A percentile compares a stretch with the other conserved stretches of the same genome.
Evolutionary conservation across 2,797 vertebrate genomes (phyloP).

Genomic region (Pseudochromis fuscus): DNA sequence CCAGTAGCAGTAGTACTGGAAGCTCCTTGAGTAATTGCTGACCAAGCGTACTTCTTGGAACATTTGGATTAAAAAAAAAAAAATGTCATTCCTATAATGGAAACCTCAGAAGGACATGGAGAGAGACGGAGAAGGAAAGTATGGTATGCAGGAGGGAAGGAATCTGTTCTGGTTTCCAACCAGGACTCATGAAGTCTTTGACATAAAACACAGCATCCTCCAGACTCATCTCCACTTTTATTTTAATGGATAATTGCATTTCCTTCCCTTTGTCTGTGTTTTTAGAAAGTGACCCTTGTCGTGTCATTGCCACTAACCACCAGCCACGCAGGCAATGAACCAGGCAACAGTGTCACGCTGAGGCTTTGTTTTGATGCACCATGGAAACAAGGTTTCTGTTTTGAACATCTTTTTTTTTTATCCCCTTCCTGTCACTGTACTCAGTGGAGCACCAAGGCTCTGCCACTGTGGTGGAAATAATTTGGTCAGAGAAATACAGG

Average conservation of each 20-base stretch:
- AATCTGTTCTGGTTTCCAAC: conserved; percentile 43
- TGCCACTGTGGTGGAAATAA: conserved; percentile 65
- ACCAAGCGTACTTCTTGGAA: conserved; percentile 33
- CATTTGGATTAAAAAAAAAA: background rate
- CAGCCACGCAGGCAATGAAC: conserved; percentile 52
- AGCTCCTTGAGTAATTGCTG: conserved; percentile 37
- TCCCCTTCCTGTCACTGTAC: conserved; percentile 52
- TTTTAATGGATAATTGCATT: conserved; percentile 44
- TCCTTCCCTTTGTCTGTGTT: conserved; percentile 40
- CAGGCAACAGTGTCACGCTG: conserved; percentile 53
- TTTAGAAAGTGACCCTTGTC: conserved; percentile 38
- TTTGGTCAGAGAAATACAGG: conserved; percentile 41
- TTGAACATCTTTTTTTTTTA: conserved; percentile 59
- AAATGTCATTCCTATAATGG: conserved; percentile 64
- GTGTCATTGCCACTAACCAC: conserved; percentile 52
- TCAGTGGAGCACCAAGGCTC: conserved; percentile 24
- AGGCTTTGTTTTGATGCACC: conserved; percentile 81
- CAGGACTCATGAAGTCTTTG: conserved; percentile 41
- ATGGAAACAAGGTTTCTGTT: conserved; percentile 80
- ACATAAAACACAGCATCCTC: conserved; percentile 29
- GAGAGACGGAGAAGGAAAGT: conserved; percentile 54
- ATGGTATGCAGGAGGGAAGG: conserved; percentile 39
- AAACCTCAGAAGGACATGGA: conserved; percentile 66
- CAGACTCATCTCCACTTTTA: conserved; percentile 30
- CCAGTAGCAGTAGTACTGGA: conserved; percentile 23